Conservation (phyloP, 2,888 invertebrate species). For the Tachystola acroxantha region DNA sequence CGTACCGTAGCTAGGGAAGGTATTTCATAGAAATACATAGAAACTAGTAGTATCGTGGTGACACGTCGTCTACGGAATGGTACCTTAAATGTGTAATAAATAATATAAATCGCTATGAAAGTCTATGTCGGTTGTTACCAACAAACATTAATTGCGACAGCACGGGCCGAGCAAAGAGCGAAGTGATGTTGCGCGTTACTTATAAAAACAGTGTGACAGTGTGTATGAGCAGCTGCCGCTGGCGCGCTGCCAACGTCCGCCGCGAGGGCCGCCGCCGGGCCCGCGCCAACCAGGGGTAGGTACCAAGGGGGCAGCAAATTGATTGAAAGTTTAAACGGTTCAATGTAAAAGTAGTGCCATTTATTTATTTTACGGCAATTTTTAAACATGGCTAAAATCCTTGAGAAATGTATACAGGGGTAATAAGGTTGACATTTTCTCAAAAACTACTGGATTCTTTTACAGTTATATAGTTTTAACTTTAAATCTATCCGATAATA, state of each 20-base stretch:
- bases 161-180: slow-evolving; percentile 19
- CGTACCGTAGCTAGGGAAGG: too few relatives aligned
- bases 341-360: too few relatives aligned
- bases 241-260: slow-evolving; percentile 39
- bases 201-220: slow-evolving; percentile 36
- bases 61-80: too few relatives aligned
- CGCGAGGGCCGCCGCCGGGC: slow-evolving; percentile 13
- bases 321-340: background rate
- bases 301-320: background rate
- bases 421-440: too few relatives aligned
- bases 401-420: too few relatives aligned
- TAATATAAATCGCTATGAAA: background rate
- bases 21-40: too few relatives aligned
- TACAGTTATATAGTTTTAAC: too few relatives aligned
- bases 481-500: too few relatives aligned
- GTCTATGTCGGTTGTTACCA: background rate
- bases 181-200: slow-evolving; percentile 28
- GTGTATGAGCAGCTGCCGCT: slow-evolving; percentile 34
- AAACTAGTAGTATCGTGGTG: too few relatives aligned
- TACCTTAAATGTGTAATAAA: too few relatives aligned
- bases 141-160: slow-evolving; percentile 4
- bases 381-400: too few relatives aligned
- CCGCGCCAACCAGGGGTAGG: slow-evolving; percentile 1
- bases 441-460: too few relatives aligned
- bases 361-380: background rate